A percentile compares a stretch with the other conserved stretches of the same genome.
Conservation (phyloP, 1,140 invertebrate genomes). For the Polypedilum pembai region DNA sequence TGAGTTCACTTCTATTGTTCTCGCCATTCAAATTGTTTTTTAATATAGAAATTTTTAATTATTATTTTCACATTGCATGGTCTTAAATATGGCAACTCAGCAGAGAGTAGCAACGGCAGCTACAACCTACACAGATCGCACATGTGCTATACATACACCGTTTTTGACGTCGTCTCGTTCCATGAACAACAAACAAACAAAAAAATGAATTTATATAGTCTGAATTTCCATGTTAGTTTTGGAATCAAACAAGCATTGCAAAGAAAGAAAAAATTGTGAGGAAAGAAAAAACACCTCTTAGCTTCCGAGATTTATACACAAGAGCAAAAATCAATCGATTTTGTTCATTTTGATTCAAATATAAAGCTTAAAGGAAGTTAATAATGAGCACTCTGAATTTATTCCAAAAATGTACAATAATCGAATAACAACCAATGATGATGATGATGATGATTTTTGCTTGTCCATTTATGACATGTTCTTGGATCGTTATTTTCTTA, state of each 20-base stretch:
- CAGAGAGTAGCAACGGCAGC: background rate
- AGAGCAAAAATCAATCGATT: too few species aligned
- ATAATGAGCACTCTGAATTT: background rate
- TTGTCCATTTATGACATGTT: background rate
- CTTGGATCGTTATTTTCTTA: background rate
- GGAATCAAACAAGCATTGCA: background rate
- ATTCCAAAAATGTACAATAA: constrained; percentile 5
- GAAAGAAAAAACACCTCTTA: constrained; percentile 11
- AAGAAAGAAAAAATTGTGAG: constrained; percentile 13
- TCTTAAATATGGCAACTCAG: background rate
- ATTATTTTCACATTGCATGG: too few species aligned
- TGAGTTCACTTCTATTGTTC: too few species aligned
- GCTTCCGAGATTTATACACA: background rate
- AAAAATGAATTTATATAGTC: background rate
- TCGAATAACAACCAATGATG: background rate
- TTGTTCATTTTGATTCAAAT: too few species aligned
- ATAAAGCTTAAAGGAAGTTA: too few species aligned
- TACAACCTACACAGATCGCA: background rate
- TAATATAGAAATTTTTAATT: too few species aligned
- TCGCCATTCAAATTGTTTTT: too few species aligned
- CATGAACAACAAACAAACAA: constrained; percentile 16
- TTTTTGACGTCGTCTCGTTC: background rate
- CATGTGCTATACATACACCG: constrained; percentile 16
- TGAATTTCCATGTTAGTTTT: constrained; percentile 9
- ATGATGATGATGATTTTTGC: background rate